Evolutionary conservation across 1,140 invertebrate genomes (phyloP).

Genomic region (Reticulitermes speratus): DNA sequence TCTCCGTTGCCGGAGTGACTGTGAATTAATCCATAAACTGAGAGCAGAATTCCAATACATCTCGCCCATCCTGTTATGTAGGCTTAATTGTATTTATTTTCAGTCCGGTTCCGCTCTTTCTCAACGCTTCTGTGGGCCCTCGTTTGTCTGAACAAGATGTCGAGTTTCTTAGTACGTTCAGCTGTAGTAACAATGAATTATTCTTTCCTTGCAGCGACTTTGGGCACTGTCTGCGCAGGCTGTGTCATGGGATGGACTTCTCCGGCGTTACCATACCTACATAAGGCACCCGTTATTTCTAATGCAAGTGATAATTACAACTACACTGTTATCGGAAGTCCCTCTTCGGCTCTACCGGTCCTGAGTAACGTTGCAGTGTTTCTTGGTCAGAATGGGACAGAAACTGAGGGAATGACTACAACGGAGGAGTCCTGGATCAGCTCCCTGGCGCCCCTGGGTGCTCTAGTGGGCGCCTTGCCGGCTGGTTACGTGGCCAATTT

Average conservation of each 20-base stretch:
- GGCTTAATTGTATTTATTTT: too few relatives aligned
- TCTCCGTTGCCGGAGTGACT: too few relatives aligned
- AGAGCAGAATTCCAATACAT: too few relatives aligned
- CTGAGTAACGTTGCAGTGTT: not conserved
- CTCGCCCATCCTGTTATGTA: too few relatives aligned
- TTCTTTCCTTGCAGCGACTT: not conserved
- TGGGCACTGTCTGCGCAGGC: not conserved
- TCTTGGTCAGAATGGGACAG: not conserved
- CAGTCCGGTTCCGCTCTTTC: too few relatives aligned
- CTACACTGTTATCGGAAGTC: not conserved
- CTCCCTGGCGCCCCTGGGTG: constrained; percentile 48
- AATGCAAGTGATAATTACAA: not conserved
- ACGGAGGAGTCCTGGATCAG: constrained; percentile 20
- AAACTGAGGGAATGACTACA: not conserved
- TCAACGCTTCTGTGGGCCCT: too few relatives aligned
- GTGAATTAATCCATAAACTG: too few relatives aligned
- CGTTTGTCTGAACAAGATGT: too few relatives aligned
- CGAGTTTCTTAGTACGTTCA: too few relatives aligned
- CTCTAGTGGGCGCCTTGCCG: constrained; percentile 48
- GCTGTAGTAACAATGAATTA: too few relatives aligned
- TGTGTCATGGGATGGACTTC: constrained; percentile 38
- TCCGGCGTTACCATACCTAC: constrained; percentile 38
- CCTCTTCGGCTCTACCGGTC: too few relatives aligned
- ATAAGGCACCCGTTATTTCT: not conserved
- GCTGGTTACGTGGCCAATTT: constrained; percentile 49